A percentile compares a stretch with the other conserved stretches of the same genome.
These are phyloP conservation scores for Tanypteryx hageni DNA, from an alignment of 2,888 invertebrate genomes.

Conservation along the genomic window DNA sequence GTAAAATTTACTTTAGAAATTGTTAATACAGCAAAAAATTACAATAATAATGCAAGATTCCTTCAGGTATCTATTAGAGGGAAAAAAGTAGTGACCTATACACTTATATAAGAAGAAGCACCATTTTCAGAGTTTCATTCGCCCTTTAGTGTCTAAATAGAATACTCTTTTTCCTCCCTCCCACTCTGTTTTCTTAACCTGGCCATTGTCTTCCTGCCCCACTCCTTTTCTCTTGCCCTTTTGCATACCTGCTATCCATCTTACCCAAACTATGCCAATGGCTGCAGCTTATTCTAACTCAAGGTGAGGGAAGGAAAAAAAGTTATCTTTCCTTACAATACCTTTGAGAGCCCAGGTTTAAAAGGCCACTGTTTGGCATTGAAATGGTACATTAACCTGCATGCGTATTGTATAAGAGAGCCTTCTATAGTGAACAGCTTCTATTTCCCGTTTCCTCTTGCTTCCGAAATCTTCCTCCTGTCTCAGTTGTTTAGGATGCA, in stretches of 20 bases:
- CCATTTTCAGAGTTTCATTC: slow-evolving; percentile 64
- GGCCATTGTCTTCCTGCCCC: slow-evolving; percentile 53
- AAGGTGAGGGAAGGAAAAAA: slow-evolving; percentile 53
- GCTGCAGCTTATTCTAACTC: slow-evolving; percentile 59
- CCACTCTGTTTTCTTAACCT: slow-evolving; percentile 50
- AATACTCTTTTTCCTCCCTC: slow-evolving; percentile 50
- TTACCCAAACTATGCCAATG: slow-evolving; percentile 56
- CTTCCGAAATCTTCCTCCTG: slow-evolving; percentile 44
- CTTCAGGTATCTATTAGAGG: slow-evolving; percentile 64
- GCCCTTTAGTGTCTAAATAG: slow-evolving; percentile 50
- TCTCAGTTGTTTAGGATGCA: slow-evolving; percentile 58
- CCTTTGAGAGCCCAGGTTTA: slow-evolving; percentile 57
- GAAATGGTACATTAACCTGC: slow-evolving; percentile 56
- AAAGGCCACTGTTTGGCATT: slow-evolving; percentile 54
- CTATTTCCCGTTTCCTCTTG: slow-evolving; percentile 56
- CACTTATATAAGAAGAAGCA: slow-evolving; percentile 64
- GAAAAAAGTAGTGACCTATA: slow-evolving; percentile 64
- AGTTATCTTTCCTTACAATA: slow-evolving; percentile 40
- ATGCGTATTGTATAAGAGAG: slow-evolving; percentile 54
- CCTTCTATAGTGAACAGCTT: slow-evolving; percentile 59
- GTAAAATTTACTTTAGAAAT: slow-evolving; percentile 64
- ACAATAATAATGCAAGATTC: slow-evolving; percentile 64
- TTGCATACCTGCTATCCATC: slow-evolving; percentile 54
- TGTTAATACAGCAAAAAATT: slow-evolving; percentile 64
- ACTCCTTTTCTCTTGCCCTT: slow-evolving; percentile 41